Base-by-base conservation (phyloP, 2,888 invertebrate genomes). In the Atherix ibis region DNA sequence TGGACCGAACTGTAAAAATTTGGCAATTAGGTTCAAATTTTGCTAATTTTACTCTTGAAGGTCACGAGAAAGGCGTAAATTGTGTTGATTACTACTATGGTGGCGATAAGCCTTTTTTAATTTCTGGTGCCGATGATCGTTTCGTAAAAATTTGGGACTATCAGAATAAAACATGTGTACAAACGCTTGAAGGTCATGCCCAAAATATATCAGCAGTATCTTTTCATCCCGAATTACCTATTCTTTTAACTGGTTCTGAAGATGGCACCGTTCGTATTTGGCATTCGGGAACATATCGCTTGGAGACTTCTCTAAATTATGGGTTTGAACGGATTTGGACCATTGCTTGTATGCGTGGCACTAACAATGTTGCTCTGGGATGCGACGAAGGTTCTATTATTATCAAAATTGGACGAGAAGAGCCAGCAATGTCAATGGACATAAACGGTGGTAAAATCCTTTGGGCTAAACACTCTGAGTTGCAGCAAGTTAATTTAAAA, bases 61-160 rank as follows among this genome's bases (percentile, higher is more conserved):
- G 87, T 0, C 98, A 98, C 52, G 95, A 95, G 49, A 97, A 97
- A 56, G 98, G 98, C 17, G 92, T 97, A 0, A 99, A 99, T 59
- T 97, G 97, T 61, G 91, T 98, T 0, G 97, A 98, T 61, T 99
- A 98, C 54, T 99, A 98, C 56, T 87, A 94, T 53, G 97, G 94
- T 5, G 97, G 95, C 4, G 98, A 99, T 55, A 99, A 99, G 52
- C 98, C 98, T 0, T 99, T 98, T 57, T 68, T 98, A 34, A 97
- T 95, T 52, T 97, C 97, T 32, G 98, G 98, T 3, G 97, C 97
- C 18, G 98, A 99, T 58, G 98, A 99, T 61, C 76, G 91, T 34
- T 70, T 87, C 28, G 94, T 97, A 5, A 98, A 97, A 65, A 98
- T 98, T 49, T 98, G 98, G 98, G 98, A 98, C 56, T 99, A 99